A percentile compares a stretch with the other conserved stretches of the same genome.
These are phyloP conservation scores for Pogoniulus pusillus DNA, from an alignment of 2,797 vertebrate species.

Conservation along the genomic window DNA sequence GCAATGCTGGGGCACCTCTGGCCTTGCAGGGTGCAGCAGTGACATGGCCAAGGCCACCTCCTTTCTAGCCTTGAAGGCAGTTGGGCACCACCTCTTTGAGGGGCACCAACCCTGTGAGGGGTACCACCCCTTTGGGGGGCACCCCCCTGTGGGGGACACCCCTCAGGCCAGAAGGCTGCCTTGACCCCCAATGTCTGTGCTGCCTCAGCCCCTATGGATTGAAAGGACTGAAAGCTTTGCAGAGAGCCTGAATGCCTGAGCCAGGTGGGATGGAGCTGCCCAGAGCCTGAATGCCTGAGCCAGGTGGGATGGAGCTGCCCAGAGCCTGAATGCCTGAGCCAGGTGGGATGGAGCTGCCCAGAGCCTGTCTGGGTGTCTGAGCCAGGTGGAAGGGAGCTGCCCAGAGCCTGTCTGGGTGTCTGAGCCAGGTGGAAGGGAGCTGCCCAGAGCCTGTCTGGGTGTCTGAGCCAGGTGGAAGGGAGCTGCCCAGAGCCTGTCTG, in stretches of 20 bases:
- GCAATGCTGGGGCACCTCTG: not conserved
- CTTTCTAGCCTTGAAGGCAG: fast-evolving
- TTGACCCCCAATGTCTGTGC: fast-evolving
- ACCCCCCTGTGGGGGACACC: fast-evolving
- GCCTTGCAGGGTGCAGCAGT: not conserved
- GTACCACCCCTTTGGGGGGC: no score
- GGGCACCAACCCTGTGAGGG: fast-evolving
- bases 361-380: not conserved
- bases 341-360: no score
- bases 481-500: no score
- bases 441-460: no score
- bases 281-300: not conserved
- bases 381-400: no score
- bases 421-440: no score
- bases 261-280: no score
- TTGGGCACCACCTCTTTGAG: fast-evolving
- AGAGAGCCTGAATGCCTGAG: not conserved
- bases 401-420: no score
- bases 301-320: no score
- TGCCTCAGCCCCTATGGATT: not conserved
- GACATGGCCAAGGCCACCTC: fast-evolving
- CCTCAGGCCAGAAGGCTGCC: not conserved
- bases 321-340: not conserved
- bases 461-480: no score
- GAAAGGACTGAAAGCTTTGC: not conserved